phyloP scores from a whole-genome alignment of 2,113 vertebrate genomes.

The Sceloporus undulatus region DNA sequence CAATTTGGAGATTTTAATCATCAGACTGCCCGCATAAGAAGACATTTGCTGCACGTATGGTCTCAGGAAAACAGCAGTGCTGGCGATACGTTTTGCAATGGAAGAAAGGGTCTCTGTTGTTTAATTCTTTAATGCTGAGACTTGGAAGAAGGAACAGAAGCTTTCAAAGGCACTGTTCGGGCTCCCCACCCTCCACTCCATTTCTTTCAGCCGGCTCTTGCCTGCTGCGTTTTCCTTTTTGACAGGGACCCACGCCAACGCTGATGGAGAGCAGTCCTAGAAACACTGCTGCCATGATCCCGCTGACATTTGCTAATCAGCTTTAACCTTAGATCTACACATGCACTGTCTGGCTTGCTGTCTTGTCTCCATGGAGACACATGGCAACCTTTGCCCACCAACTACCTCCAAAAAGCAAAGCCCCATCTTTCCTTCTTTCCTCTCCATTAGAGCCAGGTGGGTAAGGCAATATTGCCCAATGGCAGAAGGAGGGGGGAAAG shows the following conservation, averaged over 20 bases:
- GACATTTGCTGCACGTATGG: fast-evolving
- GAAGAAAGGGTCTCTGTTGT: constrained; percentile 38
- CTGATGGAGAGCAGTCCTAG: constrained; percentile 53
- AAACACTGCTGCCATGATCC: constrained; percentile 75
- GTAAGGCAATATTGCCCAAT: neutral
- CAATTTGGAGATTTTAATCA: neutral
- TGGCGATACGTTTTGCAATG: neutral
- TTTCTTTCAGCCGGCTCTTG: constrained; percentile 4
- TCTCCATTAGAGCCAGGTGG: constrained; percentile 1
- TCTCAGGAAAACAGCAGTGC: neutral
- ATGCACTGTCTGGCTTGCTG: constrained; percentile 77
- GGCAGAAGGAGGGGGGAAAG: neutral
- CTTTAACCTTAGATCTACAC: constrained; percentile 81
- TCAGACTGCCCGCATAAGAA: too few species aligned
- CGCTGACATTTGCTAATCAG: constrained; percentile 86
- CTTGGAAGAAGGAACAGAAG: neutral
- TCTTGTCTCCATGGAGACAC: constrained; percentile 88
- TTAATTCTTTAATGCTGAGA: constrained; percentile 14
- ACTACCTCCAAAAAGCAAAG: constrained; percentile 78
- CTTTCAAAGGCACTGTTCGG: too few species aligned
- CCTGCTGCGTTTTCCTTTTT: constrained; percentile 32
- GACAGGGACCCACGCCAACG: constrained; percentile 45
- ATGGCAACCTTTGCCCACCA: constrained; percentile 85
- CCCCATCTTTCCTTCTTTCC: constrained; percentile 53
- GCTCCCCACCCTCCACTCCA: neutral